These are phyloP conservation scores for Nothoprocta pentlandii DNA, from an alignment of 2,113 vertebrate species.

Conservation along the genomic window DNA sequence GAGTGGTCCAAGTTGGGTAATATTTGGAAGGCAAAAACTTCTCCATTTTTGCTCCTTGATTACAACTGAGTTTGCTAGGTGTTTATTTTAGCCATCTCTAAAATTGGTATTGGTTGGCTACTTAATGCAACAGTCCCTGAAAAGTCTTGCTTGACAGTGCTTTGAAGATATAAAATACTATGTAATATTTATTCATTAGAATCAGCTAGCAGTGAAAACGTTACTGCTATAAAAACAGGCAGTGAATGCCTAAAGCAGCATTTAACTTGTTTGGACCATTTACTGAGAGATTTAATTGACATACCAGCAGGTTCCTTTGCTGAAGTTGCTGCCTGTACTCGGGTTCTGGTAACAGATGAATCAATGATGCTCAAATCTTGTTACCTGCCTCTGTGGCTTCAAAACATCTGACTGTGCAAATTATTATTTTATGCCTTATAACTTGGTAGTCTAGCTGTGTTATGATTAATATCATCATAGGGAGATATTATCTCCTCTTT, in stretches of 20 bases:
- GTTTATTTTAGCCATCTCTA: not conserved
- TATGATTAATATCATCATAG: slow-evolving; percentile 10
- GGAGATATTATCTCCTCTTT: slow-evolving; percentile 29
- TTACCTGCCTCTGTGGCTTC: slow-evolving; percentile 51
- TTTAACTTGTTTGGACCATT: slow-evolving; percentile 14
- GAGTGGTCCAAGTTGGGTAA: not conserved
- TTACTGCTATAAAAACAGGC: not conserved
- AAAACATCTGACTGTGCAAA: slow-evolving; percentile 59
- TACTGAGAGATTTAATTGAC: slow-evolving; percentile 32
- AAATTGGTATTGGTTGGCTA: not conserved
- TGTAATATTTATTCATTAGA: not conserved
- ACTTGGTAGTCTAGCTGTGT: slow-evolving; percentile 23
- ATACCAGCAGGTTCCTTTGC: slow-evolving; percentile 37
- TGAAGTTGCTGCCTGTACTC: not conserved
- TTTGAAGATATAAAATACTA: not conserved
- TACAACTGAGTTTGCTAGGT: not conserved
- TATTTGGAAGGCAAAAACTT: not conserved
- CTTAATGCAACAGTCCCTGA: not conserved
- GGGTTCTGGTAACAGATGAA: not conserved
- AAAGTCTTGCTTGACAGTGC: not conserved
- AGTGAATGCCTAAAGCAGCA: slow-evolving; percentile 8
- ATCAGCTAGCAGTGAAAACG: not conserved
- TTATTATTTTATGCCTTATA: slow-evolving; percentile 44
- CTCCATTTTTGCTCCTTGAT: not conserved
- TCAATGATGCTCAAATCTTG: slow-evolving; percentile 40